phyloP scores from a whole-genome alignment of 92 coral and sea anemone genomes.

The Epizoanthus illoricatus region DNA sequence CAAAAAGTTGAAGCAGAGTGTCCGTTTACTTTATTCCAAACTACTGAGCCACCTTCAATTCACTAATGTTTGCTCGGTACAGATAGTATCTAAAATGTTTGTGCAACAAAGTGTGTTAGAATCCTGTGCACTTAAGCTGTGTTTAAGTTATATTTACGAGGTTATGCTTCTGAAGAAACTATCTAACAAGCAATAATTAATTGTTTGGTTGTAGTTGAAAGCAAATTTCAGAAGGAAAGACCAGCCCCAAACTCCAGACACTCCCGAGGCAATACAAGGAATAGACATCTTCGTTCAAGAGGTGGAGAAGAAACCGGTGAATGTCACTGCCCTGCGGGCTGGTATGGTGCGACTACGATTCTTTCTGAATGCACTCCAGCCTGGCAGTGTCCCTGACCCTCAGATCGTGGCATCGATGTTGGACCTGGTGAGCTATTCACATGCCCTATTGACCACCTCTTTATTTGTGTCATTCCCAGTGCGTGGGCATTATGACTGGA shows the following conservation, averaged over 20 bases:
- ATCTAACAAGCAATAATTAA: too few species aligned
- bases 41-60: too few species aligned
- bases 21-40: too few species aligned
- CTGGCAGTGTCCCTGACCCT: slow-evolving; percentile 96
- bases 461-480: not conserved
- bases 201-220: slow-evolving; percentile 19
- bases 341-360: slow-evolving; percentile 89
- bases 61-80: not conserved
- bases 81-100: too few species aligned
- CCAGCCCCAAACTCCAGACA: slow-evolving; percentile 20
- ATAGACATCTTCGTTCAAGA: slow-evolving; percentile 76
- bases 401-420: slow-evolving; percentile 97
- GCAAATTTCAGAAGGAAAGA: slow-evolving; percentile 32
- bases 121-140: too few species aligned
- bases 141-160: too few species aligned
- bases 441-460: not conserved
- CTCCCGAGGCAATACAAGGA: slow-evolving; percentile 53
- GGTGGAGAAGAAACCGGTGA: slow-evolving; percentile 88
- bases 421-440: slow-evolving; percentile 76
- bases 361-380: slow-evolving; percentile 81
- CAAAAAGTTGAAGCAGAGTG: too few species aligned
- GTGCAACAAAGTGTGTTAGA: too few species aligned
- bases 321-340: slow-evolving; percentile 72
- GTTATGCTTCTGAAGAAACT: too few species aligned
- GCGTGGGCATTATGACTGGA: too few species aligned